Percentiles rank a stretch among this genome's conserved stretches.
Evolutionary conservation across 64 coral and sea anemone species (phyloP).

Genomic region (Acropora yongei): DNA sequence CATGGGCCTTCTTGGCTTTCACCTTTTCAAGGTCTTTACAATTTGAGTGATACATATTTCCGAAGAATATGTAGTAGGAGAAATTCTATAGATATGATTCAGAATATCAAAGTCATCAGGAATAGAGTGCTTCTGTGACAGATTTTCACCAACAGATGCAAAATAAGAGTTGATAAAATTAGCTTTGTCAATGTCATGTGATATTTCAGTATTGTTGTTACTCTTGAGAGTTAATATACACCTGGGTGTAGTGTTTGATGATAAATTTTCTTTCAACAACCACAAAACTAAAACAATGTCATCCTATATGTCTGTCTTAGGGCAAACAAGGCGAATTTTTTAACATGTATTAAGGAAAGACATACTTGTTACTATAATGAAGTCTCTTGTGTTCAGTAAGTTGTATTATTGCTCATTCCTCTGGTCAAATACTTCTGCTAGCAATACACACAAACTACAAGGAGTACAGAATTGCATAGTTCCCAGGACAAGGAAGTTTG

Average conservation of each 20-base stretch:
- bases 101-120: too few relatives aligned
- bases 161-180: too few relatives aligned
- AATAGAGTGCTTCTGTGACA: too few relatives aligned
- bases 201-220: too few relatives aligned
- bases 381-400: neutral
- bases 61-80: too few relatives aligned
- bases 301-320: slow-evolving; percentile 7
- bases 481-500: neutral
- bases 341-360: slow-evolving; percentile 21
- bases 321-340: neutral
- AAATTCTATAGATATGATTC: too few relatives aligned
- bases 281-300: neutral
- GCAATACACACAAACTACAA: slow-evolving; percentile 6
- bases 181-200: too few relatives aligned
- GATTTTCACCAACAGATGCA: too few relatives aligned
- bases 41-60: too few relatives aligned
- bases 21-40: too few relatives aligned
- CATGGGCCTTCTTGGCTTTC: too few relatives aligned
- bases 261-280: slow-evolving; percentile 13
- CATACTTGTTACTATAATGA: neutral
- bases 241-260: neutral
- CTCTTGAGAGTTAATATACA: too few relatives aligned
- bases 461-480: neutral
- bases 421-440: neutral
- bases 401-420: neutral